phyloP scores from a whole-genome alignment of 1,140 invertebrate genomes.

The Monomorium pharaonis region DNA sequence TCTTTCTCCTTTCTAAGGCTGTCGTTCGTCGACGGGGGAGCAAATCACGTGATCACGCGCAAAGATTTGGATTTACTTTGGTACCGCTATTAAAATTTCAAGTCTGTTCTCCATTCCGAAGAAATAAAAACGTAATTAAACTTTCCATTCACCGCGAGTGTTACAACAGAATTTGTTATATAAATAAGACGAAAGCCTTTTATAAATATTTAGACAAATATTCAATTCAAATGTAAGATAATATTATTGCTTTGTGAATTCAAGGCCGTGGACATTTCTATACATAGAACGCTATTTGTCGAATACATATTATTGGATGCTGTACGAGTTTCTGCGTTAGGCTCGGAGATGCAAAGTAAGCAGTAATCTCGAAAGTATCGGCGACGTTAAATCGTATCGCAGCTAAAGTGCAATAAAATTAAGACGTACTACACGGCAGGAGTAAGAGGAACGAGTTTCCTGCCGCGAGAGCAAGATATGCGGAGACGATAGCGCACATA shows the following conservation, averaged over 20 bases:
- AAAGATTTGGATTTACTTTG: not conserved
- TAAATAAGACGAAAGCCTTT: not conserved
- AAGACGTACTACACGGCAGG: conserved; percentile 27
- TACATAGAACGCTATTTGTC: not conserved
- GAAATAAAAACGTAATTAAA: not conserved
- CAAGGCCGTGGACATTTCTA: not conserved
- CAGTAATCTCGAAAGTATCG: conserved; percentile 27
- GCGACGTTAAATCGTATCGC: conserved; percentile 14
- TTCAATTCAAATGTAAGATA: not conserved
- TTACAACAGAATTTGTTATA: not conserved
- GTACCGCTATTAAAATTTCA: not conserved
- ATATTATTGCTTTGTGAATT: not conserved
- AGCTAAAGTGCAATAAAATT: conserved; percentile 52
- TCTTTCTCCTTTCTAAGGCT: not conserved
- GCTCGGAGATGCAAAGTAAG: conserved; percentile 6
- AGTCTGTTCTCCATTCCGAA: not conserved
- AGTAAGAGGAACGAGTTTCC: conserved; percentile 32
- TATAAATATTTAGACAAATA: too few relatives aligned
- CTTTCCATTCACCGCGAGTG: not conserved
- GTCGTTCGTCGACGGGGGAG: not conserved
- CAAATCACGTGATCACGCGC: not conserved
- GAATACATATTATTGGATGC: not conserved
- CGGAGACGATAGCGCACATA: conserved; percentile 4
- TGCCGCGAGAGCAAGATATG: conserved; percentile 22
- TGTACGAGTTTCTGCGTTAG: not conserved